These are phyloP conservation scores for Meiosimyza platycephala DNA, from an alignment of 2,888 invertebrate genomes.

Conservation along the genomic window DNA sequence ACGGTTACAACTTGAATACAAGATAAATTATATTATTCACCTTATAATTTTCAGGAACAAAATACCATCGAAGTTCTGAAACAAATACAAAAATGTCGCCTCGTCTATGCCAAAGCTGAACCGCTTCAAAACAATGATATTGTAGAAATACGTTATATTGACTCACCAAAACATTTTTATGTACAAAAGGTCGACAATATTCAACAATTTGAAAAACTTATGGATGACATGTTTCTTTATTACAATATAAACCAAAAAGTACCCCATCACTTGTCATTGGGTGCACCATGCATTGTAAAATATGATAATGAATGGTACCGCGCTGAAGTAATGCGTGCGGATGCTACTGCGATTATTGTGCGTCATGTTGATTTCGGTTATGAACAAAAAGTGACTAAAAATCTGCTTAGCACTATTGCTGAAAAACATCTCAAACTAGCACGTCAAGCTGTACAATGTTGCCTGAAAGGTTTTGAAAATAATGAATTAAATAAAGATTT, in stretches of 20 bases:
- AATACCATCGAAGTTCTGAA: slow-evolving; percentile 59
- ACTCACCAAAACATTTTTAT: slow-evolving; percentile 78
- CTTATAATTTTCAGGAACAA: slow-evolving; percentile 46
- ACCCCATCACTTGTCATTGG: slow-evolving; percentile 68
- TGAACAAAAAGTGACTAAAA: slow-evolving; percentile 78
- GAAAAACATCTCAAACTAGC: slow-evolving; percentile 74
- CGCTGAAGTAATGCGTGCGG: slow-evolving; percentile 78
- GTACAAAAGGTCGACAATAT: slow-evolving; percentile 76
- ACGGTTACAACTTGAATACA: no score
- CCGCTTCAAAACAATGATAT: slow-evolving; percentile 57
- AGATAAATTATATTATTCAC: no score
- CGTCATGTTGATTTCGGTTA: slow-evolving; percentile 97
- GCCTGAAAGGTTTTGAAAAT: slow-evolving; percentile 73
- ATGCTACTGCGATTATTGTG: slow-evolving; percentile 74
- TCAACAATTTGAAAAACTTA: slow-evolving; percentile 73
- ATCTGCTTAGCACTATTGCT: slow-evolving; percentile 74
- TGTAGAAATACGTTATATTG: slow-evolving; percentile 65
- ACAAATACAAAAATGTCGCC: slow-evolving; percentile 57
- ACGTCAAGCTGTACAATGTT: slow-evolving; percentile 82
- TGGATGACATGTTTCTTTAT: slow-evolving; percentile 74
- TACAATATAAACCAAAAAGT: slow-evolving; percentile 71
- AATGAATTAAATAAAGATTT: slow-evolving; percentile 57
- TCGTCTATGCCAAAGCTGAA: slow-evolving; percentile 59
- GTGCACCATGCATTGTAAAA: slow-evolving; percentile 81
- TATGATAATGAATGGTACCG: slow-evolving; percentile 92